A percentile compares a stretch with the other conserved stretches of the same genome.
phyloP scores from a whole-genome alignment of 2,113 vertebrate genomes.

The Sander lucioperca region DNA sequence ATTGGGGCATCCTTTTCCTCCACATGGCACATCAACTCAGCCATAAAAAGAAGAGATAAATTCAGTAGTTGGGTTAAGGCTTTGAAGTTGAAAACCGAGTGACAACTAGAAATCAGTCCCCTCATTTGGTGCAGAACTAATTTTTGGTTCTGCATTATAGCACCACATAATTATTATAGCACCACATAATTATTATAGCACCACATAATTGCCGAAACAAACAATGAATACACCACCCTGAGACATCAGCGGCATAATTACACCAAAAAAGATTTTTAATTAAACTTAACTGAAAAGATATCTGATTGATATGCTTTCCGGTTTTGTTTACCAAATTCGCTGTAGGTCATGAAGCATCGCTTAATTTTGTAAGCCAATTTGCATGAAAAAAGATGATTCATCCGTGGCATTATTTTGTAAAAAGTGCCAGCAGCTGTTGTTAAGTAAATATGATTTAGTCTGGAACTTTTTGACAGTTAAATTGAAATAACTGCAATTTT shows the following conservation, averaged over 20 bases:
- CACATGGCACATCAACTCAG: conserved; percentile 49
- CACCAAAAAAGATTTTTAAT: conserved; percentile 57
- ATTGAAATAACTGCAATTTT: conserved; percentile 26
- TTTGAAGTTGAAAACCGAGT: conserved; percentile 52
- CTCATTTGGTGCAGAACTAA: conserved; percentile 32
- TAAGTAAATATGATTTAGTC: conserved; percentile 44
- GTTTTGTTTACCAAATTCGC: conserved; percentile 64
- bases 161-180: conserved; percentile 24
- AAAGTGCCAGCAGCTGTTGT: conserved; percentile 54
- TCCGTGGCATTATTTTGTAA: conserved; percentile 50
- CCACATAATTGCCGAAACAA: conserved; percentile 42
- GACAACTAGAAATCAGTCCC: conserved; percentile 53
- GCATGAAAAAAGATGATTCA: conserved; percentile 62
- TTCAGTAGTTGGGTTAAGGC: conserved; percentile 29
- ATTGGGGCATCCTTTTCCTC: conserved; percentile 32
- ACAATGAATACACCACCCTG: conserved; percentile 39
- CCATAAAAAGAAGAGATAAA: conserved; percentile 46
- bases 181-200: conserved; percentile 23
- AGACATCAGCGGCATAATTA: conserved; percentile 61
- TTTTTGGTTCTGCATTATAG: conserved; percentile 41
- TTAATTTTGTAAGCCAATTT: conserved; percentile 61
- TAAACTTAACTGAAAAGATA: conserved; percentile 63
- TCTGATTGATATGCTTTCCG: conserved; percentile 58
- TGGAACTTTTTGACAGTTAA: conserved; percentile 44
- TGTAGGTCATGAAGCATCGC: conserved; percentile 56